Evolutionary conservation across 2,113 vertebrate genomes (phyloP).

Genomic region (Todiramphus saurophagus): DNA sequence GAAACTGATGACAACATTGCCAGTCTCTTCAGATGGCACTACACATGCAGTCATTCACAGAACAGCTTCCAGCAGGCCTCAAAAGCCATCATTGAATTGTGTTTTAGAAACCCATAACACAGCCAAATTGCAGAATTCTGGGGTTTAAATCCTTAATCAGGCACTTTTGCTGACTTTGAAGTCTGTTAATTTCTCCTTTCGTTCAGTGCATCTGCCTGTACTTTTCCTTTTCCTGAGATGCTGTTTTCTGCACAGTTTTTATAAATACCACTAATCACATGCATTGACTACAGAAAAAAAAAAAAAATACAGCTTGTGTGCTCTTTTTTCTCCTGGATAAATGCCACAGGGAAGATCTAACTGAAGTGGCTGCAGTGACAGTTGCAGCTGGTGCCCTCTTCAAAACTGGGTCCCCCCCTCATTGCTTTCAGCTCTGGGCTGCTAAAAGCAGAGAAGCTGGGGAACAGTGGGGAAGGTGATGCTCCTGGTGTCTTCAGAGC

Average conservation of each 20-base stretch:
- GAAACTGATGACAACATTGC: not conserved
- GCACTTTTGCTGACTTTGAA: slow-evolving; percentile 51
- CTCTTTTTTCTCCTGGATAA: slow-evolving; percentile 24
- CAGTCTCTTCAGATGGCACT: not conserved
- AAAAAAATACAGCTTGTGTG: slow-evolving; percentile 22
- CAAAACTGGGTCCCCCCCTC: not conserved
- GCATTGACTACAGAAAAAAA: slow-evolving; percentile 43
- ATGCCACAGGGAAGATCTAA: slow-evolving; percentile 31
- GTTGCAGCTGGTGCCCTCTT: slow-evolving; percentile 26
- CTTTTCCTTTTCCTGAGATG: slow-evolving; percentile 57
- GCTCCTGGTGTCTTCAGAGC: not conserved
- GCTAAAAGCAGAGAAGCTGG: not conserved
- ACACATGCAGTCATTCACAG: not conserved
- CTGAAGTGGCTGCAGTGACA: not conserved
- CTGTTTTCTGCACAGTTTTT: slow-evolving; percentile 45
- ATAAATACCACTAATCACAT: slow-evolving; percentile 63
- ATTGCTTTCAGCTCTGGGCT: not conserved
- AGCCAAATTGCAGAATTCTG: slow-evolving; percentile 3
- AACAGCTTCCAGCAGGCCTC: slow-evolving; percentile 2
- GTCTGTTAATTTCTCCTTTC: slow-evolving; percentile 51
- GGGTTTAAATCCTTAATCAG: slow-evolving; percentile 42
- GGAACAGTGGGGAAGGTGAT: not conserved
- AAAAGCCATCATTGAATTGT: not conserved
- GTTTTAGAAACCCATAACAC: slow-evolving; percentile 1
- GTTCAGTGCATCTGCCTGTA: slow-evolving; percentile 41